These are phyloP conservation scores for human DNA, from an alignment of 2,113 vertebrate species.

Conservation along the genomic window DNA sequence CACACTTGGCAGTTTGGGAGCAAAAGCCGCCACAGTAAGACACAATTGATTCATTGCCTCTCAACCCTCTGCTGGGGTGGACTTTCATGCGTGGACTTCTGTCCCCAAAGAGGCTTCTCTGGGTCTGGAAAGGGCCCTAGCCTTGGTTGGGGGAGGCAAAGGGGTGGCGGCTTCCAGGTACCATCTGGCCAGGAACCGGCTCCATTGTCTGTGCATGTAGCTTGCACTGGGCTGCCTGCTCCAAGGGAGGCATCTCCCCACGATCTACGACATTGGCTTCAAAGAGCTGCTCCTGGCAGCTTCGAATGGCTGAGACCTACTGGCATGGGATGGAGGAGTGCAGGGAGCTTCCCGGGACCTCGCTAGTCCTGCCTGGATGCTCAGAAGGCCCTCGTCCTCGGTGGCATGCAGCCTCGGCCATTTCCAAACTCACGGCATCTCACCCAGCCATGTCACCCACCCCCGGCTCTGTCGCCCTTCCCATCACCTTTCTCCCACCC, in stretches of 20 bases:
- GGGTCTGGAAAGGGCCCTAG: background rate
- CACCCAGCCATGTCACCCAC: slow-evolving; percentile 34
- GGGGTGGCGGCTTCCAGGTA: background rate
- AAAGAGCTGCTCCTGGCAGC: slow-evolving; percentile 38
- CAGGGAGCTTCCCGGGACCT: background rate
- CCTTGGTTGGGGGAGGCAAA: background rate
- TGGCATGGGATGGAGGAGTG: background rate
- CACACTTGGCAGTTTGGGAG: slow-evolving; percentile 73
- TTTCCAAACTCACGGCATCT: slow-evolving; percentile 54
- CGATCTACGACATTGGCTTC: background rate
- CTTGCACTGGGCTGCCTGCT: slow-evolving; percentile 59
- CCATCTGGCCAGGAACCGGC: background rate
- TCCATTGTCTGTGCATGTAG: slow-evolving; percentile 62
- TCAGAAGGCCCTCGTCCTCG: background rate
- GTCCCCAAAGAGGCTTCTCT: background rate
- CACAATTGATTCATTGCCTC: slow-evolving; percentile 46
- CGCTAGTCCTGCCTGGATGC: background rate
- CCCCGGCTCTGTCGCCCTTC: background rate
- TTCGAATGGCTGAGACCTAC: slow-evolving; percentile 37
- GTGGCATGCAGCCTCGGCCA: slow-evolving; percentile 38
- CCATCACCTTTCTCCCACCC: background rate
- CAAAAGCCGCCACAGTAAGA: slow-evolving; percentile 81
- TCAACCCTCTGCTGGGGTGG: slow-evolving; percentile 71
- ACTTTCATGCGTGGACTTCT: slow-evolving; percentile 3
- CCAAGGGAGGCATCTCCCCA: background rate